Conservation (phyloP, 2,797 vertebrate species). For the Clangula hyemalis region DNA sequence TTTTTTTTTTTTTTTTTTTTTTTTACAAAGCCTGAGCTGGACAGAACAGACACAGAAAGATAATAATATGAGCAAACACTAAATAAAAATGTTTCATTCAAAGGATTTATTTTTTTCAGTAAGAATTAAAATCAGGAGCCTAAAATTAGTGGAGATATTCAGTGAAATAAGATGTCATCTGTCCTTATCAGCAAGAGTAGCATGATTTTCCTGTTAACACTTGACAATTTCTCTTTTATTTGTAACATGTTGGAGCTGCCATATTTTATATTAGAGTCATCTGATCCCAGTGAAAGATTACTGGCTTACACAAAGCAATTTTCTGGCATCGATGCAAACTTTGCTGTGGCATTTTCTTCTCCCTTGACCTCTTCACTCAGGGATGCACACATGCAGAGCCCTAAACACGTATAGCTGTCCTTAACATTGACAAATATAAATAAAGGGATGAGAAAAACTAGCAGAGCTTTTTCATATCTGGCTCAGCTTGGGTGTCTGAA, state of each 20-base stretch:
- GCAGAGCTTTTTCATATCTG: background rate
- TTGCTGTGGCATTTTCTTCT: background rate
- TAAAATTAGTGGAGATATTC: background rate
- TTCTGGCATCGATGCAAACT: background rate
- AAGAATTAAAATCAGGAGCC: background rate
- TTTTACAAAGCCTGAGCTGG: background rate
- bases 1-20: background rate
- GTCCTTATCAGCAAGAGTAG: background rate
- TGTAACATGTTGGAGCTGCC: background rate
- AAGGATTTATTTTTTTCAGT: background rate
- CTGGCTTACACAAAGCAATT: background rate
- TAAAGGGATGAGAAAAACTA: background rate
- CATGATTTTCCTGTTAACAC: background rate
- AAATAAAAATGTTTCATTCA: background rate
- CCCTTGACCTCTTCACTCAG: background rate
- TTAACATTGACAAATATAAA: background rate
- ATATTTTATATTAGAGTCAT: background rate
- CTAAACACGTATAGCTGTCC: background rate
- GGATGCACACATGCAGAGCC: background rate
- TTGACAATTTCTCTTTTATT: background rate
- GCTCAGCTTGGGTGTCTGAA: background rate
- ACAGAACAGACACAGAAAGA: background rate
- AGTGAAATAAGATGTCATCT: background rate
- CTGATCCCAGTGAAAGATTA: background rate
- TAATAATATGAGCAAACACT: background rate